Evolutionary conservation across 1,140 invertebrate genomes (phyloP).

Genomic region (Drosophila ironensis): DNA sequence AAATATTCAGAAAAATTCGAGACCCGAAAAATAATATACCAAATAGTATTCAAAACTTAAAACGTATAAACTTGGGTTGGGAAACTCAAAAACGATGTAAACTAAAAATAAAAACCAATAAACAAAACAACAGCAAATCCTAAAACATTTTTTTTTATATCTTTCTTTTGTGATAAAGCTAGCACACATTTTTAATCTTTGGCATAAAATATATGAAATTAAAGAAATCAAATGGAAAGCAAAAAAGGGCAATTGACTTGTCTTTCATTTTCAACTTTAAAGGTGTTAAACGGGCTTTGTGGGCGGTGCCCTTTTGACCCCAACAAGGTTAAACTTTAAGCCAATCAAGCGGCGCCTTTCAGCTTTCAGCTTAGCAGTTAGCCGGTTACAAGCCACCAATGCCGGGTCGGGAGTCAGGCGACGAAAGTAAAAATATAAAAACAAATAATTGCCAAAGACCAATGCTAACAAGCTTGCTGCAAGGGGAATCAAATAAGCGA

Average conservation of each 20-base stretch:
- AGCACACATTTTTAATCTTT: no score
- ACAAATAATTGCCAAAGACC: conserved; percentile 5
- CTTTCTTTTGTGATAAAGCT: background rate
- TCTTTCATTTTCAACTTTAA: no score
- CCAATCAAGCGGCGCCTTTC: conserved; percentile 15
- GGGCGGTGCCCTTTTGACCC: conserved; percentile 20
- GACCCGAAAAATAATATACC: background rate
- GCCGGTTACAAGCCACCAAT: background rate
- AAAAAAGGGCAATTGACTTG: no score
- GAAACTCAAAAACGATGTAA: background rate
- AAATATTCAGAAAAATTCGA: no score
- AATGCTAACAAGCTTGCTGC: background rate
- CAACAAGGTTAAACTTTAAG: conserved; percentile 9
- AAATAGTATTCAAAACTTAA: background rate
- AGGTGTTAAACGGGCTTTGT: no score
- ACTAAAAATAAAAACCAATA: background rate
- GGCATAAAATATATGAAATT: no score
- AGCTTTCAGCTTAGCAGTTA: background rate
- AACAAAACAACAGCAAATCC: background rate
- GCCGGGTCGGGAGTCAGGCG: conserved; percentile 5
- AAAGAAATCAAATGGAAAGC: no score
- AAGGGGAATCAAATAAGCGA: background rate
- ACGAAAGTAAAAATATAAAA: conserved; percentile 9
- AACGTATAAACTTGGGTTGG: background rate
- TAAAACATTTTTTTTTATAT: background rate